phyloP scores from a whole-genome alignment of 2,888 invertebrate genomes.

The Ectemnius continuus region DNA sequence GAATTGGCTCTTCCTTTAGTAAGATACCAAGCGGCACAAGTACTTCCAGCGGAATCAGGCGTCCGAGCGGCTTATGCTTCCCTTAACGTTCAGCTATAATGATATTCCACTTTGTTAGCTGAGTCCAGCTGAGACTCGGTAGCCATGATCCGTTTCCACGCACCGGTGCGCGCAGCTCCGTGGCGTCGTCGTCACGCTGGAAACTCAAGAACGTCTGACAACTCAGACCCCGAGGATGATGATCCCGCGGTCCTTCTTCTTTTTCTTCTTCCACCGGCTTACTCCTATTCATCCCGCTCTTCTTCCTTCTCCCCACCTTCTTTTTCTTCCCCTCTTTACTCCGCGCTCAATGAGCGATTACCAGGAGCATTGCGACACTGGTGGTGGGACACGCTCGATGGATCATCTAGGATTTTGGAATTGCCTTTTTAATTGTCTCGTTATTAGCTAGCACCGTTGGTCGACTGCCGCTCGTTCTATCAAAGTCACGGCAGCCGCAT shows the following conservation, averaged over 20 bases:
- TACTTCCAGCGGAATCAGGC: neutral
- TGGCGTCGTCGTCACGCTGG: slow-evolving; percentile 58
- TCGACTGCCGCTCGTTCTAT: neutral
- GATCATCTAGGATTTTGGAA: slow-evolving; percentile 63
- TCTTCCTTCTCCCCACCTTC: neutral
- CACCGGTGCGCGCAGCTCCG: slow-evolving; percentile 67
- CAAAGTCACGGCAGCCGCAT: slow-evolving; percentile 3
- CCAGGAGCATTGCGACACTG: slow-evolving; percentile 40
- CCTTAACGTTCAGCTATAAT: slow-evolving; percentile 48
- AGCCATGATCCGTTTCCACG: slow-evolving; percentile 78
- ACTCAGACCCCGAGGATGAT: slow-evolving; percentile 39
- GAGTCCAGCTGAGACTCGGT: slow-evolving; percentile 63
- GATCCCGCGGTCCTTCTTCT: slow-evolving; percentile 27
- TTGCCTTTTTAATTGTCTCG: slow-evolving; percentile 26
- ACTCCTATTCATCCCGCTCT: neutral
- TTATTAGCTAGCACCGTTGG: neutral
- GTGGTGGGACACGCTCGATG: slow-evolving; percentile 58
- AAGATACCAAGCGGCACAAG: slow-evolving; percentile 19
- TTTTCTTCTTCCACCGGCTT: neutral
- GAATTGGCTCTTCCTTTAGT: slow-evolving; percentile 25
- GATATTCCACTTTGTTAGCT: slow-evolving; percentile 71
- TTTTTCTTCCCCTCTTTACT: neutral
- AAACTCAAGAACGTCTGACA: slow-evolving; percentile 57
- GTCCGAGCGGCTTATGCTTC: slow-evolving; percentile 22
- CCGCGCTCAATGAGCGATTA: slow-evolving; percentile 20